Evolutionary conservation across 2,113 vertebrate species (phyloP).

Genomic region (Bubalus kerabau): DNA sequence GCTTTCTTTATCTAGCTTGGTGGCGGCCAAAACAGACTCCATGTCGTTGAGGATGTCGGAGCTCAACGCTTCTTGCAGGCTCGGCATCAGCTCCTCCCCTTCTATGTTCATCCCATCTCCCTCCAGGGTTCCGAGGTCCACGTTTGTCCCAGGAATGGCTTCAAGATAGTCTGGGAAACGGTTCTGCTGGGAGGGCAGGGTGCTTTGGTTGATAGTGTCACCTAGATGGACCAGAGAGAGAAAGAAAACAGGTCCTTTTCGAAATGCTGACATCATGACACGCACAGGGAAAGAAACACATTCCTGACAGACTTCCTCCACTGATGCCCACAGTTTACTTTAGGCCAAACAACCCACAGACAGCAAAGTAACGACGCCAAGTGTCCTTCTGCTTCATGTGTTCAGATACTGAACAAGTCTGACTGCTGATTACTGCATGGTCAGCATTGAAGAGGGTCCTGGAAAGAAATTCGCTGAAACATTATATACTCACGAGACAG

Average conservation of each 20-base stretch:
- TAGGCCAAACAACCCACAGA: background rate
- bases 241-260: background rate
- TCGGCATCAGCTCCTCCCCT: constrained; percentile 98
- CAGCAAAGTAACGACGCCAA: background rate
- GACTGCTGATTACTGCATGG: background rate
- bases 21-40: constrained; percentile 97
- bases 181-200: constrained; percentile 93
- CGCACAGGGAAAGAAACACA: background rate
- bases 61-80: constrained; percentile 97
- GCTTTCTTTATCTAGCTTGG: constrained; percentile 99
- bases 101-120: constrained; percentile 98
- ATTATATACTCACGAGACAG: too few species aligned
- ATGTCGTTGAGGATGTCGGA: constrained; percentile 99
- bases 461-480: background rate
- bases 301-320: background rate
- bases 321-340: background rate
- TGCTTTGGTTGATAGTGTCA: constrained; percentile 91
- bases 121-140: constrained; percentile 99
- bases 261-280: background rate
- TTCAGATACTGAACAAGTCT: background rate
- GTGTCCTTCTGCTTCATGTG: background rate
- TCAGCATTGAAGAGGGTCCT: background rate
- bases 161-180: constrained; percentile 99
- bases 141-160: constrained; percentile 96
- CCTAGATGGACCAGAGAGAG: constrained; percentile 79